Evolutionary conservation across 2,888 invertebrate genomes (phyloP).

Genomic region (Agapostemon virescens): DNA sequence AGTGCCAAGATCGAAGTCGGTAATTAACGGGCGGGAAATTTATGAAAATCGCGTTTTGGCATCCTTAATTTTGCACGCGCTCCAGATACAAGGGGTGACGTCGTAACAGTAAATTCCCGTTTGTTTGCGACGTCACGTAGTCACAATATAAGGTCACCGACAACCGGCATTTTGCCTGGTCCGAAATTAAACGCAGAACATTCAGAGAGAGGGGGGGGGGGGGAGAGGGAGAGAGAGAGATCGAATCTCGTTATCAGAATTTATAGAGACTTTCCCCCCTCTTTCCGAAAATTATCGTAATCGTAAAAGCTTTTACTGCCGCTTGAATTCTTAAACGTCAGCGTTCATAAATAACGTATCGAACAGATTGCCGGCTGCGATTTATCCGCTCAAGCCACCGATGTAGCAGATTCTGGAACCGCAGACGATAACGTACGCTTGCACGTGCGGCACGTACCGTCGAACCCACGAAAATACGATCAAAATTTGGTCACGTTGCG

Average conservation of each 20-base stretch:
- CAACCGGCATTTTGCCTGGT: neutral
- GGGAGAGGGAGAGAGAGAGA: neutral
- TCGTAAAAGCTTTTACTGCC: neutral
- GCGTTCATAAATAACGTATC: conserved; percentile 15
- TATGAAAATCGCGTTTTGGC: conserved; percentile 27
- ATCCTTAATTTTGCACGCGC: conserved; percentile 25
- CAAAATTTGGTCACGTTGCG: conserved; percentile 45
- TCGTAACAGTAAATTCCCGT: conserved; percentile 28
- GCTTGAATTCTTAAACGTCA: neutral
- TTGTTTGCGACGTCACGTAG: conserved; percentile 26
- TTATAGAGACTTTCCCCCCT: neutral
- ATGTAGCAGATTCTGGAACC: conserved; percentile 31
- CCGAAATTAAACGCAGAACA: neutral
- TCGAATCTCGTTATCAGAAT: neutral
- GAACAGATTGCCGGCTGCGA: conserved; percentile 7
- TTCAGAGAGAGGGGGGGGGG: neutral
- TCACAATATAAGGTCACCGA: conserved; percentile 19
- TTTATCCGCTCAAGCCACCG: conserved; percentile 31
- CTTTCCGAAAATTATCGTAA: neutral
- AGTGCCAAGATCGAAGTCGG: conserved; percentile 27
- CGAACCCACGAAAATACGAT: conserved; percentile 33
- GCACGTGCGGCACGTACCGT: conserved; percentile 43
- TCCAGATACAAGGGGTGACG: conserved; percentile 29
- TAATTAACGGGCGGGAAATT: conserved; percentile 37
- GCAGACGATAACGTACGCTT: conserved; percentile 31